phyloP scores from a whole-genome alignment of 2,113 vertebrate species.

The Daphoenositta chrysoptera region DNA sequence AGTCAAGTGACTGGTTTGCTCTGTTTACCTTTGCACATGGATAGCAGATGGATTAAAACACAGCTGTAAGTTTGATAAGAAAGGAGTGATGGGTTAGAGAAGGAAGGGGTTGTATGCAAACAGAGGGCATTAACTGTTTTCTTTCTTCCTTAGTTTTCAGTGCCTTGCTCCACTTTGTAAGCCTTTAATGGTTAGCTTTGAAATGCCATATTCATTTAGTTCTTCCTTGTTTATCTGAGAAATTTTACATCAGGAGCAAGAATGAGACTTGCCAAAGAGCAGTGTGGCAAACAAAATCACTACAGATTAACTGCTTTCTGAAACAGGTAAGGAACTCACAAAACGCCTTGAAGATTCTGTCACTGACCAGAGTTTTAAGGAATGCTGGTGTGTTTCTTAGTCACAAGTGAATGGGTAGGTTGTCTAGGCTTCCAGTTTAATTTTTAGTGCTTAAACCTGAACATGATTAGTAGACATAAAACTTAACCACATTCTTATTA shows the following conservation, averaged over 20 bases:
- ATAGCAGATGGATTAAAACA: neutral
- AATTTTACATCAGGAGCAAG: neutral
- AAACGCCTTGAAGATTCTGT: neutral
- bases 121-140: neutral
- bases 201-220: neutral
- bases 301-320: neutral
- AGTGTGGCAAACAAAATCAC: neutral
- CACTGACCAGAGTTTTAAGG: neutral
- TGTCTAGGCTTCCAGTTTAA: neutral
- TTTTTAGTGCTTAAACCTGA: neutral
- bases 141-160: neutral
- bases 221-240: neutral
- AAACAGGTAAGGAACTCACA: neutral
- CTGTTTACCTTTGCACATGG: neutral
- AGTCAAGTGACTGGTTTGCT: neutral
- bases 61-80: neutral
- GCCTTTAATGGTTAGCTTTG: neutral
- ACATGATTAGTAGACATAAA: neutral
- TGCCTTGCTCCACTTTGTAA: neutral
- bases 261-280: neutral
- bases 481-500: neutral
- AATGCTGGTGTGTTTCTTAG: neutral
- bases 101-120: neutral
- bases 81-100: neutral
- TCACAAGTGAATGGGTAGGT: neutral